Percentiles rank a stretch among this genome's conserved stretches.
Evolutionary conservation across 2,797 vertebrate genomes (phyloP).

Genomic region (Tamandua tetradactyla): DNA sequence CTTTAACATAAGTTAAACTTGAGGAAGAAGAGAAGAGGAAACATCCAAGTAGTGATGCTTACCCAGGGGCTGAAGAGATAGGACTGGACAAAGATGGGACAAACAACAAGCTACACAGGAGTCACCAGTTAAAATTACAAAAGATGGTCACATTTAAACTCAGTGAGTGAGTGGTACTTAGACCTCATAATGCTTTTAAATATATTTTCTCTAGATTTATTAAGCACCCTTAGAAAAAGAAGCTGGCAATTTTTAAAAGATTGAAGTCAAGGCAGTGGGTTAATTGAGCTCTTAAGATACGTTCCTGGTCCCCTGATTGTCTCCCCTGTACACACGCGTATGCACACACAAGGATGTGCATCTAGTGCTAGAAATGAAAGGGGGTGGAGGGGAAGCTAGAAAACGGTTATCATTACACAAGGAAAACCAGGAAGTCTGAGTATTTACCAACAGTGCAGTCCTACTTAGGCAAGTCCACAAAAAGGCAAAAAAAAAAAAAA

Average conservation of each 20-base stretch:
- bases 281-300: background rate
- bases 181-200: conserved; percentile 35
- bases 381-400: background rate
- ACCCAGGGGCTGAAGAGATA: background rate
- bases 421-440: background rate
- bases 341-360: too few relatives aligned
- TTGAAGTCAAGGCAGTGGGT: background rate
- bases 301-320: background rate
- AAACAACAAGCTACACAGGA: background rate
- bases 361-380: background rate
- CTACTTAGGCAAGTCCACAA: background rate
- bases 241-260: background rate
- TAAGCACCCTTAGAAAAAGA: background rate
- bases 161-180: background rate
- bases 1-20: background rate
- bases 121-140: background rate
- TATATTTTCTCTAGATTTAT: background rate
- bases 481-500: background rate
- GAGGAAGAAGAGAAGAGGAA: background rate
- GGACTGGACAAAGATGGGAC: background rate
- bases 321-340: background rate
- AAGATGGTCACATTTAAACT: background rate
- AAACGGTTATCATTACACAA: background rate
- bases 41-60: background rate
- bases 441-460: background rate